Evolutionary conservation across 2,113 vertebrate genomes (phyloP).

Genomic region (Lophura nycthemera): DNA sequence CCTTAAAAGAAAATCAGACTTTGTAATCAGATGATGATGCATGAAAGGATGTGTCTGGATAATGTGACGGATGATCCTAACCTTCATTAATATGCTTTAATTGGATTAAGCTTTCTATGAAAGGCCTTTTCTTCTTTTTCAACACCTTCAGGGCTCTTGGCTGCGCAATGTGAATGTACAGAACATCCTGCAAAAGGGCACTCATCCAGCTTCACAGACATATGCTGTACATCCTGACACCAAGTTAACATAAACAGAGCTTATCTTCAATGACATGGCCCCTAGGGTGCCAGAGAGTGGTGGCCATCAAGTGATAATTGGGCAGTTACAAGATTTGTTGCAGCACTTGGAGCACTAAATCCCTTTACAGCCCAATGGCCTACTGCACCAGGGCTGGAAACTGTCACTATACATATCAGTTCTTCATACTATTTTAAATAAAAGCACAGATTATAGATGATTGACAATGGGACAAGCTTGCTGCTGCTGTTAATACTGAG

Average conservation of each 20-base stretch:
- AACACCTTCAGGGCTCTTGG: slow-evolving; percentile 54
- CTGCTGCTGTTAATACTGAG: background rate
- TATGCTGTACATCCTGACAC: slow-evolving; percentile 59
- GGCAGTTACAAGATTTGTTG: slow-evolving; percentile 50
- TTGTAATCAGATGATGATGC: slow-evolving; percentile 58
- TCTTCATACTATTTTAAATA: slow-evolving; percentile 48
- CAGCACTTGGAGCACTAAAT: slow-evolving; percentile 28
- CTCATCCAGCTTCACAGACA: slow-evolving; percentile 23
- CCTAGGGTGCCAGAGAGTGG: slow-evolving; percentile 13
- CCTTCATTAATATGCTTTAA: slow-evolving; percentile 70
- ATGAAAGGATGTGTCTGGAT: slow-evolving; percentile 58
- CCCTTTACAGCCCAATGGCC: background rate
- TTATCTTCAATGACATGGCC: slow-evolving; percentile 53
- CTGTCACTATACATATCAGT: slow-evolving; percentile 7
- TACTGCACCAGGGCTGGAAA: background rate
- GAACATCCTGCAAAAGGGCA: slow-evolving; percentile 58
- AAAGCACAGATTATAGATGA: slow-evolving; percentile 9
- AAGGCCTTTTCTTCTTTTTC: slow-evolving; percentile 62
- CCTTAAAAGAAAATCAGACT: slow-evolving; percentile 39
- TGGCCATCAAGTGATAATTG: slow-evolving; percentile 58
- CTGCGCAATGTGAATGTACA: slow-evolving; percentile 22
- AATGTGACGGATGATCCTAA: slow-evolving; percentile 70
- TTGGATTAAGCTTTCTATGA: slow-evolving; percentile 62
- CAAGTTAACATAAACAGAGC: slow-evolving; percentile 40
- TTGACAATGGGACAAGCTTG: background rate